Evolutionary conservation across 2,888 invertebrate species (phyloP), one percentile per base, ranked within the genome.

Genomic region (Drosophila meridiana): DNA sequence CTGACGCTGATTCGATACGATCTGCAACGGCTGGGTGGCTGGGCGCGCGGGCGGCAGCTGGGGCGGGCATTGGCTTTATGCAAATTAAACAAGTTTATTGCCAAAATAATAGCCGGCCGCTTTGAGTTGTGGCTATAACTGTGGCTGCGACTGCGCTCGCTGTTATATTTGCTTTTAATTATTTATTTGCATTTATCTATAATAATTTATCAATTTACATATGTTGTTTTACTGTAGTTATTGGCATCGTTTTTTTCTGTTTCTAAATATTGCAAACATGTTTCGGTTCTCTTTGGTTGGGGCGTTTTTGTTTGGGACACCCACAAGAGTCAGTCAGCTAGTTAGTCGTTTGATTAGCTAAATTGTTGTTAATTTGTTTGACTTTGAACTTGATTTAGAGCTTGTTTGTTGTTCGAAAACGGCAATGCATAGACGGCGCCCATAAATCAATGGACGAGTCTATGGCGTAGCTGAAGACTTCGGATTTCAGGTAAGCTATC

Each of bases 381-480:
- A 83, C 87, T 87, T 89, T 87, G 87, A 87, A 89, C 89, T 87
- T 87, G 87, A 87, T 89, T 87, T 74, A 76, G 71, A 85, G 83
- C 87, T 83, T 71, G 87, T 87, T 87, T 87, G 70, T 55, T 63
- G 53, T 52, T 45, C 36, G 32, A 58, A 60, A 72, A 69, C 61
- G 70, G 73, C 65, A 79, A 74, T 60, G 70, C 68, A 68, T 66
- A 69, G 69, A 40, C 69, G 80, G 36, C 60, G 48, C 57, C 38
- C 60, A 76, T 61, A 69, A 58, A 76, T 62, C 53, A 64, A 34
- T 40, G 42, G 42, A 55, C 26, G 52, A n/a, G 34, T 68, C 47
- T 62, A 36, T 58, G 32, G 53, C 13, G 5, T 52, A 47, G 52
- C 38, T 20, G 36, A 13, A 38, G 38, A 20, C 56, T 7, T 30